A percentile compares a stretch with the other conserved stretches of the same genome.
Conservation (phyloP, 2,797 vertebrate genomes). For the Hafferia zeledoni region DNA sequence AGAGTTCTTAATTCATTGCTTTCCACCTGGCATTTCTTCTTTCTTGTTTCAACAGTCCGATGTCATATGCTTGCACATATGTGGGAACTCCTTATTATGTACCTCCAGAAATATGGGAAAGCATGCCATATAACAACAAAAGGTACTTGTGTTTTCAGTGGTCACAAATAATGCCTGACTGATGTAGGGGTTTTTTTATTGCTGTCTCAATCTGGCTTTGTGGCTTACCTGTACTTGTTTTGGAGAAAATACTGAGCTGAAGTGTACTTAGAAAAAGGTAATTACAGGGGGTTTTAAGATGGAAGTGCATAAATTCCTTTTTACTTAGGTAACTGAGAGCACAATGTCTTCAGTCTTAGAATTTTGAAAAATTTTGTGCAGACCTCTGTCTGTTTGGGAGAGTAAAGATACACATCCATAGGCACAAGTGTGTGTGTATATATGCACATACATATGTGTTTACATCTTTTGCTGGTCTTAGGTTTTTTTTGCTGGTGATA, state of each 20-base stretch:
- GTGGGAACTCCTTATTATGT: conserved; percentile 95
- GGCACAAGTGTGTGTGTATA: too few species aligned
- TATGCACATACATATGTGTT: neutral
- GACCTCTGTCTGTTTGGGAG: neutral
- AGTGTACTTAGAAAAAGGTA: neutral
- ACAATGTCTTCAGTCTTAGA: neutral
- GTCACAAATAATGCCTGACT: neutral
- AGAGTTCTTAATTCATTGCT: neutral
- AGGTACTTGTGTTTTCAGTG: conserved; percentile 77
- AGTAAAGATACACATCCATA: neutral
- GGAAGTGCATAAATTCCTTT: neutral
- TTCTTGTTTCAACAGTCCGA: conserved; percentile 77
- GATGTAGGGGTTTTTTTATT: neutral
- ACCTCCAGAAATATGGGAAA: conserved; percentile 96
- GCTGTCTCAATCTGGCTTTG: neutral
- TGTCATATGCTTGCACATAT: conserved; percentile 85
- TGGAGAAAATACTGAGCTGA: neutral
- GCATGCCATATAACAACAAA: conserved; percentile 93
- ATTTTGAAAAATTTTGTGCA: neutral
- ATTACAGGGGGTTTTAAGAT: neutral
- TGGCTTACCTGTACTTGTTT: neutral
- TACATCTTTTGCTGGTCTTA: neutral
- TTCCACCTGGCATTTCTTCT: neutral
- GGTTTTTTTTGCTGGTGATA: neutral
- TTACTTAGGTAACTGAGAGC: neutral